These are phyloP conservation scores for Drosophila bocqueti DNA, from an alignment of 1,140 invertebrate species.

Conservation along the genomic window DNA sequence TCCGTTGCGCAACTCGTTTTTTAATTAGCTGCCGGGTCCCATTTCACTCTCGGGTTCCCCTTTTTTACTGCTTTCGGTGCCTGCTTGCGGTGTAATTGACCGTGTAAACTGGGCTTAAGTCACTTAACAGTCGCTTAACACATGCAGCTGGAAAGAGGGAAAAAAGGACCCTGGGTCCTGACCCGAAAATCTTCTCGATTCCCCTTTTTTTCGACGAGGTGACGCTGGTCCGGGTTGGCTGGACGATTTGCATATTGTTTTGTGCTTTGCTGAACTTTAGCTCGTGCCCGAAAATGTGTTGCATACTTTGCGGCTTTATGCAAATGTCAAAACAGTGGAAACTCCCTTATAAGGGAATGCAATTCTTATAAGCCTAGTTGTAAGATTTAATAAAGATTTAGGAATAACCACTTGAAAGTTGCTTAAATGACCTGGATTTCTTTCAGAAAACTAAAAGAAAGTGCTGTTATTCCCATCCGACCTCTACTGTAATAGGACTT, in stretches of 20 bases:
- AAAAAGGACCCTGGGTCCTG: constrained; percentile 49
- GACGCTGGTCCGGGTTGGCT: constrained; percentile 18
- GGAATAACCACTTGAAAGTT: not conserved
- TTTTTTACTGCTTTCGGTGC: not conserved
- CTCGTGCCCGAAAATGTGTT: constrained; percentile 71
- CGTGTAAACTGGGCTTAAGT: constrained; percentile 68
- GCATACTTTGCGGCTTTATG: constrained; percentile 80
- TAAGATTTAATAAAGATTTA: not conserved
- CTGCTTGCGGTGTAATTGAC: constrained; percentile 56
- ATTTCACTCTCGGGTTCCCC: constrained; percentile 20
- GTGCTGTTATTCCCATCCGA: not conserved
- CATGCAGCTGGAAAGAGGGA: constrained; percentile 38
- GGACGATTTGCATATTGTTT: constrained; percentile 76
- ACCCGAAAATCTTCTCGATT: constrained; percentile 53
- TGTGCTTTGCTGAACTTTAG: constrained; percentile 69
- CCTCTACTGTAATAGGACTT: constrained; percentile 31
- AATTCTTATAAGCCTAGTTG: too few relatives aligned
- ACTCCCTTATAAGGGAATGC: not conserved
- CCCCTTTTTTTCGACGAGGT: constrained; percentile 14
- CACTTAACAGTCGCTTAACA: constrained; percentile 78
- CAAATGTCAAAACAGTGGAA: constrained; percentile 66
- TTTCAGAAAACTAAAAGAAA: rapidly evolving
- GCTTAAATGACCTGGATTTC: too few relatives aligned
- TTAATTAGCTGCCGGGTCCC: constrained; percentile 51
- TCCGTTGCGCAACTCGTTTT: constrained; percentile 46